Percentiles rank a stretch among this genome's conserved stretches.
Evolutionary conservation across 2,113 vertebrate genomes (phyloP).

Genomic region (Tragelaphus scriptus): DNA sequence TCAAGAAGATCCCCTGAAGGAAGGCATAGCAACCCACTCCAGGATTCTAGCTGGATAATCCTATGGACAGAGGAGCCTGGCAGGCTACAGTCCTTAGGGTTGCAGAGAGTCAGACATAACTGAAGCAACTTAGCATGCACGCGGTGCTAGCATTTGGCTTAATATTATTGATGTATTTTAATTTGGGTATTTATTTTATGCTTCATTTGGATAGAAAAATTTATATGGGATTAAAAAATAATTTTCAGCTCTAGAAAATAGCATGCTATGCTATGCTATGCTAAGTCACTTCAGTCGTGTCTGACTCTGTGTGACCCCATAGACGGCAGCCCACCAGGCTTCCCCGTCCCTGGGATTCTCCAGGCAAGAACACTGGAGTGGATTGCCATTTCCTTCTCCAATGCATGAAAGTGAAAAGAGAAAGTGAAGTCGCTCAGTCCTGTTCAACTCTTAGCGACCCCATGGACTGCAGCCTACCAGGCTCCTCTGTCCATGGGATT

Average conservation of each 20-base stretch:
- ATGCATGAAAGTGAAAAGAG: not conserved
- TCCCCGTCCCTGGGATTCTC: too few species aligned
- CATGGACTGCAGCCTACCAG: not conserved
- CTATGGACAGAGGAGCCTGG: not conserved
- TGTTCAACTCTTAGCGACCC: too few species aligned
- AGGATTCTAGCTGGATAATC: not conserved
- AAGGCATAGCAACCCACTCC: not conserved
- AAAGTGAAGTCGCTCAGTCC: too few species aligned
- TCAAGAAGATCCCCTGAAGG: not conserved
- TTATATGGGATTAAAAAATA: not conserved
- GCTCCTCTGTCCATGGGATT: not conserved
- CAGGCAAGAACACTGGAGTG: too few species aligned
- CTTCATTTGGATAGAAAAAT: not conserved
- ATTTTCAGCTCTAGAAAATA: not conserved
- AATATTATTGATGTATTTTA: not conserved
- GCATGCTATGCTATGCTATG: not conserved
- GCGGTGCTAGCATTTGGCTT: not conserved
- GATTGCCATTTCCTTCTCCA: too few species aligned
- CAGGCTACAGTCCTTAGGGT: not conserved
- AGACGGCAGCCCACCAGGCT: too few species aligned
- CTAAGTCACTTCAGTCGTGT: too few species aligned
- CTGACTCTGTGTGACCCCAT: too few species aligned
- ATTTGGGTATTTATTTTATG: not conserved
- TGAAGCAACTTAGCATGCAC: not conserved
- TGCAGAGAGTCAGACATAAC: not conserved